phyloP scores from a whole-genome alignment of 2,113 vertebrate species.

The Merops nubicus region DNA sequence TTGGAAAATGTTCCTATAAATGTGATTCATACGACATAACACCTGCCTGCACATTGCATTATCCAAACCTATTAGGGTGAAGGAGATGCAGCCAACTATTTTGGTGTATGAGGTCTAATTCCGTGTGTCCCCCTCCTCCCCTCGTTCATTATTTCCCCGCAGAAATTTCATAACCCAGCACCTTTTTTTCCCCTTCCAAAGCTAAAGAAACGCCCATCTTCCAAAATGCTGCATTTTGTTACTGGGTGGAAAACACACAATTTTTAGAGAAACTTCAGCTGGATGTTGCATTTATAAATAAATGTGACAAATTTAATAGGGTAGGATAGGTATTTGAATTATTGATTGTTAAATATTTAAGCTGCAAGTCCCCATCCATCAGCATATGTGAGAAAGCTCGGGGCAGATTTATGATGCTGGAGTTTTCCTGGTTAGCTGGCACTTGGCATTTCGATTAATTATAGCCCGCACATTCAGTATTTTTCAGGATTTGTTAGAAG shows the following conservation, averaged over 20 bases:
- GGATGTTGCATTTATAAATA: constrained; percentile 73
- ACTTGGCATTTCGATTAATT: constrained; percentile 82
- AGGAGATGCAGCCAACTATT: neutral
- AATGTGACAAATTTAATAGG: constrained; percentile 79
- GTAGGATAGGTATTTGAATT: constrained; percentile 80
- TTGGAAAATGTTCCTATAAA: constrained; percentile 60
- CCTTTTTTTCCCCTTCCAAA: neutral
- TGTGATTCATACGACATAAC: constrained; percentile 41
- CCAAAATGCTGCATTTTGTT: neutral
- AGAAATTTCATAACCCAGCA: neutral
- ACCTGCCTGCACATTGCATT: constrained; percentile 16
- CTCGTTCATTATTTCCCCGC: neutral
- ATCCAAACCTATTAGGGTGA: constrained; percentile 11
- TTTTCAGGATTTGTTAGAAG: constrained; percentile 49
- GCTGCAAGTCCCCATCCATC: constrained; percentile 78
- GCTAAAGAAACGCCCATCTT: neutral
- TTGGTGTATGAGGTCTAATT: neutral
- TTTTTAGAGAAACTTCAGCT: constrained; percentile 49
- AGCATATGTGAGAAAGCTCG: constrained; percentile 62
- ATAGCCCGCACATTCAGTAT: constrained; percentile 52
- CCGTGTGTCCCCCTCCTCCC: neutral
- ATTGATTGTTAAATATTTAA: constrained; percentile 84
- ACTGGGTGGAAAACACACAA: neutral
- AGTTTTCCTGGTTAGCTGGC: constrained; percentile 80
- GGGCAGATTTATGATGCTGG: constrained; percentile 79